Base-by-base conservation (phyloP, 2,113 vertebrate species). In the Esox niger region DNA sequence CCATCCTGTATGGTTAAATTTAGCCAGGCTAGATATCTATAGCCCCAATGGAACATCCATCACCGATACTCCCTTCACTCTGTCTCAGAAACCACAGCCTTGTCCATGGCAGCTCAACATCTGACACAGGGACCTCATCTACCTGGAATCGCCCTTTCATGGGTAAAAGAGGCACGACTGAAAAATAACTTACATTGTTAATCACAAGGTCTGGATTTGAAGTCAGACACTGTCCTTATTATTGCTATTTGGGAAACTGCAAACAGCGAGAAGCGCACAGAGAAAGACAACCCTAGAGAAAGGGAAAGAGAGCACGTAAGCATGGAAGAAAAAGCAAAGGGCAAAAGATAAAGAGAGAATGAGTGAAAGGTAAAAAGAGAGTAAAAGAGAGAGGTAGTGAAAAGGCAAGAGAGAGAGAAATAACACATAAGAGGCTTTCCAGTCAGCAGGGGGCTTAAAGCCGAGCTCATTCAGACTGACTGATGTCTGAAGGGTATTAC, bases 401-500 rank as follows among this genome's bases (percentile, higher is more conserved):
- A 6, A 58, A 11, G 30, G 27, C 3, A 7, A 58, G 26, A 23
- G 20, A 43, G 49, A 54, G 20, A 21, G n/a, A 23, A 1, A 29
- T 25, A 35, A 2, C 15, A 8, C 64, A 54, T 57, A n/a, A 11
- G 33, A 65, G 65, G 56, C 74, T n/a, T n/a, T n/a, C n/a, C 76
- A 75, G 58, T 46, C 60, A 29, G 46, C 38, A 43, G 17, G 66
- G 59, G 32, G 56, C 65, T 29, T 57, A 47, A 70, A 21, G 17
- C 63, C 6, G 27, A 62, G 57, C 46, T 13, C 38, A 31, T 72
- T 76, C 65, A 38, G 66, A 46, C 67, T 78, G 77, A 79, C 68
- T 75, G 69, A 70, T 70, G 72, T 64, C 64, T 29, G 30, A 46
- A 69, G 67, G 75, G 69, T 73, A 80, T 82, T 82, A 78, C 75